A percentile compares a stretch with the other conserved stretches of the same genome.
Conservation (phyloP, 2,888 invertebrate genomes). For the Limnephilus rhombicus region DNA sequence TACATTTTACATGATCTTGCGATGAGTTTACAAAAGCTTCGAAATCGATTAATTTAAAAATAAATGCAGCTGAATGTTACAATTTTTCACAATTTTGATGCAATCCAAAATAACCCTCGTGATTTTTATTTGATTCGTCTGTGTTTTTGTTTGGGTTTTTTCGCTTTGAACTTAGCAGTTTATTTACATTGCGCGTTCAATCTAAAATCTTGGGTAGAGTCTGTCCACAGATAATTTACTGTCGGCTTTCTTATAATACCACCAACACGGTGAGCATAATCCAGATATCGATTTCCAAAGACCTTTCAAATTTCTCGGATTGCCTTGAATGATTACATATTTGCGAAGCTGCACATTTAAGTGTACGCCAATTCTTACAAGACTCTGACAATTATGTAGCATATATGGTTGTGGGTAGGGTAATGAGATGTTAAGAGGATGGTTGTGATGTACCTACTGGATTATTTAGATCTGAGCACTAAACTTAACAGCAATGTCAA, state of each 20-base stretch:
- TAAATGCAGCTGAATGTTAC: neutral
- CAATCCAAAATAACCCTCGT: neutral
- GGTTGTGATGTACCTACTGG: neutral
- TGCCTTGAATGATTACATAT: neutral
- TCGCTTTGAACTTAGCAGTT: neutral
- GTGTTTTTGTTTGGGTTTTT: neutral
- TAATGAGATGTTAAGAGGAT: neutral
- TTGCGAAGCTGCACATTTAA: no score
- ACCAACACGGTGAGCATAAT: neutral
- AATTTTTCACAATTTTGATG: neutral
- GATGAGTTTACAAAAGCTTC: neutral
- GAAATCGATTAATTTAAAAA: neutral
- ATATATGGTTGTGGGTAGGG: neutral
- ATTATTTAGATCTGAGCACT: neutral
- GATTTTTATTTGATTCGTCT: neutral
- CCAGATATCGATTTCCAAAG: neutral
- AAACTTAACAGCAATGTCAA: neutral
- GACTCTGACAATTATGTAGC: neutral
- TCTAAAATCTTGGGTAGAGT: neutral
- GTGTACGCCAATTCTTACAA: neutral
- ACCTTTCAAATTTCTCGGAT: neutral
- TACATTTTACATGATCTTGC: neutral
- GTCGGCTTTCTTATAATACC: neutral
- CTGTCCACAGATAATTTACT: neutral
- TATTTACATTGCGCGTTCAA: neutral